phyloP scores from a whole-genome alignment of 2,888 invertebrate genomes.

The Synanthedon formicaeformis region DNA sequence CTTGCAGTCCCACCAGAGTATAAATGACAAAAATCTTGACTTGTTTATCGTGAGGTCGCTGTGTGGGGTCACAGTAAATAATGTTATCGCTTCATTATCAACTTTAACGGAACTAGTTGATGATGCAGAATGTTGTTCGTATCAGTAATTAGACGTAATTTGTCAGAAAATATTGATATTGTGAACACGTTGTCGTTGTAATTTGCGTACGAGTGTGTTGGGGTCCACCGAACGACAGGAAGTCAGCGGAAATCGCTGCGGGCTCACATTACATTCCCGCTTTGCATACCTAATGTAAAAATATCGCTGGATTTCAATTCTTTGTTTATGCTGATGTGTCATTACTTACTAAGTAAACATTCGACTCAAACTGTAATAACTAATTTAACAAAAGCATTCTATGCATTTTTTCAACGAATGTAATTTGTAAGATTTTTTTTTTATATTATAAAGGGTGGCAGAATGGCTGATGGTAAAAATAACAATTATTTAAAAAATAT shows the following conservation, averaged over 20 bases:
- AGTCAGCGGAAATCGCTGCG: conserved; percentile 29
- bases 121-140: conserved; percentile 20
- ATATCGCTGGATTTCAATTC: conserved; percentile 2
- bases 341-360: no score
- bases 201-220: conserved; percentile 2
- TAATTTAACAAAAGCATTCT: no score
- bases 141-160: conserved; percentile 24
- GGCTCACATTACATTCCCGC: conserved; percentile 24
- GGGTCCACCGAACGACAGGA: conserved; percentile 17
- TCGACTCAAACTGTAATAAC: no score
- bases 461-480: no score
- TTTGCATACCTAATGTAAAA: neutral
- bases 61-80: conserved; percentile 51
- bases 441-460: no score
- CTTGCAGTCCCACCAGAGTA: conserved; percentile 27
- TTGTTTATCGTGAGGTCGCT: conserved; percentile 38
- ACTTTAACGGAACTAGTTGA: conserved; percentile 16
- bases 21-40: conserved; percentile 41
- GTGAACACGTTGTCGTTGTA: conserved; percentile 9
- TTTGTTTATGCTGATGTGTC: neutral
- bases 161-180: conserved; percentile 28
- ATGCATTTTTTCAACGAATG: no score
- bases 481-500: no score
- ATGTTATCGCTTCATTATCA: conserved; percentile 50
- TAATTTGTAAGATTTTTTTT: no score